Evolutionary conservation across 2,888 invertebrate genomes (phyloP).

Genomic region (Eristalinus sepulchralis): DNA sequence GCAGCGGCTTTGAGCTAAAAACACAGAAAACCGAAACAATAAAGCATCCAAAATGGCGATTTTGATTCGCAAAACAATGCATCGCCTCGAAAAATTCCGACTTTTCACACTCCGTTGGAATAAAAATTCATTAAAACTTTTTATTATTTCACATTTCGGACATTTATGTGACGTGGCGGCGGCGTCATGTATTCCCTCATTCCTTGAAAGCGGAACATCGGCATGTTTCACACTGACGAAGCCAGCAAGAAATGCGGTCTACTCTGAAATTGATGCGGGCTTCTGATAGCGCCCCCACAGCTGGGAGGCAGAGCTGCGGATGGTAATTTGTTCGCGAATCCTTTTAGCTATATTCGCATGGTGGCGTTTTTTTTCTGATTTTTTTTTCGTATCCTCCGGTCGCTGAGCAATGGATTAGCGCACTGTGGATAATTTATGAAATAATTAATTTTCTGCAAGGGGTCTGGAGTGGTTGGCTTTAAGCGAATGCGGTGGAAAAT

Average conservation of each 20-base stretch:
- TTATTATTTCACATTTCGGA: conserved; percentile 75
- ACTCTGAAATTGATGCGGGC: conserved; percentile 58
- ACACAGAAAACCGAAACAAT: conserved; percentile 61
- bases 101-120: conserved; percentile 79
- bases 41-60: conserved; percentile 68
- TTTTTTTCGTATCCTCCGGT: conserved; percentile 42
- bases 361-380: conserved; percentile 13
- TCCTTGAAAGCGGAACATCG: conserved; percentile 37
- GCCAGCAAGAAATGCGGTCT: conserved; percentile 53
- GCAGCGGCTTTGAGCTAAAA: conserved; percentile 59
- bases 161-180: conserved; percentile 78
- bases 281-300: conserved; percentile 13
- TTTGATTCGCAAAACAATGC: conserved; percentile 70
- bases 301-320: not conserved
- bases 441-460: conserved; percentile 45
- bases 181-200: conserved; percentile 65
- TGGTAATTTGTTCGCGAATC: conserved; percentile 64
- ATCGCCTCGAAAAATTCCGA: conserved; percentile 73
- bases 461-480: not conserved
- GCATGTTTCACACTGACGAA: conserved; percentile 30
- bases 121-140: conserved; percentile 79
- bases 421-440: conserved; percentile 60
- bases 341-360: conserved; percentile 21
- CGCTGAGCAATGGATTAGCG: conserved; percentile 60
- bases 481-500: not conserved